Evolutionary conservation across 2,888 invertebrate species (phyloP), one percentile per base, ranked within the genome.

Genomic region (Drosophila nr. perissopoda): DNA sequence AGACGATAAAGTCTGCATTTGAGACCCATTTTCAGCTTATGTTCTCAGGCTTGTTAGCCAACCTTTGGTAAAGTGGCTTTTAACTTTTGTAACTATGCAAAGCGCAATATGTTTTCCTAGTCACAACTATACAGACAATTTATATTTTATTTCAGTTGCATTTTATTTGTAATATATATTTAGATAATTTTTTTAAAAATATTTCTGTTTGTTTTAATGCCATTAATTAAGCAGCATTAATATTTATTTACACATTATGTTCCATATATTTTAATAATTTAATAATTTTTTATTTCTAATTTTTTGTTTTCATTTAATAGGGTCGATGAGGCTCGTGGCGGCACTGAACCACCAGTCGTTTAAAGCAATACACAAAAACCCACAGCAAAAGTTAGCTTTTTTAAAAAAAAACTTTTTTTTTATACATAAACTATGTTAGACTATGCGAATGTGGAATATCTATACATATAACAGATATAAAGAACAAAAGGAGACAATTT

Each of bases 261-360:
- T 66, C 67, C 60, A 25, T 58, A 64, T 51, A 58, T 46, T 60
- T 63, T 60, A 21, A 56, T 33, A 0, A 21, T 64, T 62, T 64
- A 56, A 59, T 56, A 34, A 42, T 70, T 76, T 58, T n/a, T 34
- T 58, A 64, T 53, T 31, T 52, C 68, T 66, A 75, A 33, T 29
- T 48, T 72, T 82, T 76, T n/a, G 74, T 72, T 76, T 54, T 60
- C 21, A 61, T 75, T 79, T 27, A 77, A 16, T 25, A 92, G 91
- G 72, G 81, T 82, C 70, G 88, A 91, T 67, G 91, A 92, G 60
- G 84, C 88, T 57, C 82, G 79, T 64, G 92, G 92, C 64, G 93
- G 92, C 79, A 92, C 93, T 76, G 93, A 93, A 84, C 93, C 93
- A 79, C 93, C 93, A 88, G 92, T 93, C 84, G 93, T 93, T 83